These are phyloP conservation scores for Gryllus longicercus DNA, from an alignment of 2,888 invertebrate genomes.

Conservation along the genomic window DNA sequence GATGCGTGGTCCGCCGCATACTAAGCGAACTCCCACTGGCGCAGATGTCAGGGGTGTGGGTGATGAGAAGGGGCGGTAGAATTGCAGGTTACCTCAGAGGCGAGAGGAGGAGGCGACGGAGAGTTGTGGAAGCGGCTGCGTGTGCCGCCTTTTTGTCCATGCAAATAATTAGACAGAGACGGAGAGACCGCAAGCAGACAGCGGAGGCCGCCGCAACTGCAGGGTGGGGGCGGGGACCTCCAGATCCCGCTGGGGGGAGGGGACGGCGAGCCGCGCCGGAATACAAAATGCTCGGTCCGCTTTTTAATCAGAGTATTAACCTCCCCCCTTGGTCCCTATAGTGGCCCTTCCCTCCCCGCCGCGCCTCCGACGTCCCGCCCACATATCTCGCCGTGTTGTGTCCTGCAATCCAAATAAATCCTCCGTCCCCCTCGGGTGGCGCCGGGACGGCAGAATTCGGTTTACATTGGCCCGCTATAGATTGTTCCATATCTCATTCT, in stretches of 20 bases:
- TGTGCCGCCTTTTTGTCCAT: background rate
- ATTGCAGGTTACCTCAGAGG: no score
- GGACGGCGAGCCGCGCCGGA: background rate
- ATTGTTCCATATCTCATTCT: constrained; percentile 17
- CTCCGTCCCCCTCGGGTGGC: background rate
- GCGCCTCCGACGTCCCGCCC: background rate
- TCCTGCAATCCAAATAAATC: constrained; percentile 8
- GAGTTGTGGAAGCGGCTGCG: background rate
- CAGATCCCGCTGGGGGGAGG: background rate
- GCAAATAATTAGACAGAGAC: constrained; percentile 17
- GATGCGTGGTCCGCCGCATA: background rate
- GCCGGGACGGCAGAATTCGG: background rate
- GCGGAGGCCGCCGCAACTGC: background rate
- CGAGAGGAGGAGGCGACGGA: background rate
- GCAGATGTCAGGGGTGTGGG: background rate
- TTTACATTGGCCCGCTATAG: background rate
- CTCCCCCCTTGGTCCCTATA: background rate
- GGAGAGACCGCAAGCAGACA: background rate
- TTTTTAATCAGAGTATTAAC: constrained; percentile 17
- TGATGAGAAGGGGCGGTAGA: no score
- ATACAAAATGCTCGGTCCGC: background rate
- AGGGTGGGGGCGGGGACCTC: no score
- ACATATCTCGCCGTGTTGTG: constrained; percentile 17
- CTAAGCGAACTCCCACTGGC: background rate
- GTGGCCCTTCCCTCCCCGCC: background rate